These are phyloP conservation scores for Hippocampus comes DNA, from an alignment of 2,113 vertebrate species.

Conservation along the genomic window DNA sequence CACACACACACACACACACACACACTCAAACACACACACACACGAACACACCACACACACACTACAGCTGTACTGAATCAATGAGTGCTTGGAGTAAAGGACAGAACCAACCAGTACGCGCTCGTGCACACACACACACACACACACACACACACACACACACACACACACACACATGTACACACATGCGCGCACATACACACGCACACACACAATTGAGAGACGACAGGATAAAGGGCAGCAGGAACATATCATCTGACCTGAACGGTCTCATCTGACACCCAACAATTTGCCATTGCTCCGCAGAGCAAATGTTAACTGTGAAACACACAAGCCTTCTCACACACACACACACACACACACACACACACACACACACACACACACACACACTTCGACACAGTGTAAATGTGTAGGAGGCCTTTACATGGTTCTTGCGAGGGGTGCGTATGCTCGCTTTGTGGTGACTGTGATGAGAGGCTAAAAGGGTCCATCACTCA, in stretches of 20 bases:
- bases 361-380: constrained; percentile 21
- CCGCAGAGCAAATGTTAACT: constrained; percentile 65
- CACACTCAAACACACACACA: not conserved
- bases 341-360: constrained; percentile 25
- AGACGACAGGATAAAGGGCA: constrained; percentile 65
- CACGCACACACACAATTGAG: constrained; percentile 43
- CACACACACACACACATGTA: constrained; percentile 33
- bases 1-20: not conserved
- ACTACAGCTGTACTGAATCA: constrained; percentile 64
- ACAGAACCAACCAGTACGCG: constrained; percentile 60
- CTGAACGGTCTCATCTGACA: constrained; percentile 71
- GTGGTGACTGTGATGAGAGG: constrained; percentile 44
- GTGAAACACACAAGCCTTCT: constrained; percentile 28
- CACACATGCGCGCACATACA: constrained; percentile 24
- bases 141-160: constrained; percentile 40
- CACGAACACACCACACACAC: not conserved
- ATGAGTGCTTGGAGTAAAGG: constrained; percentile 66
- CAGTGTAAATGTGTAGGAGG: constrained; percentile 4
- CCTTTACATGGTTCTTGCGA: not conserved
- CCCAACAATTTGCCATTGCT: constrained; percentile 67
- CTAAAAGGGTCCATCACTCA: constrained; percentile 56
- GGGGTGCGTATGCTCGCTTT: constrained; percentile 42
- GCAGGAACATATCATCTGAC: constrained; percentile 65
- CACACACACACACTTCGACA: constrained; percentile 7
- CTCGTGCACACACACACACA: constrained; percentile 47